Base-by-base conservation (phyloP, 2,888 invertebrate genomes). In the Pycnomerus fuliginosus region DNA sequence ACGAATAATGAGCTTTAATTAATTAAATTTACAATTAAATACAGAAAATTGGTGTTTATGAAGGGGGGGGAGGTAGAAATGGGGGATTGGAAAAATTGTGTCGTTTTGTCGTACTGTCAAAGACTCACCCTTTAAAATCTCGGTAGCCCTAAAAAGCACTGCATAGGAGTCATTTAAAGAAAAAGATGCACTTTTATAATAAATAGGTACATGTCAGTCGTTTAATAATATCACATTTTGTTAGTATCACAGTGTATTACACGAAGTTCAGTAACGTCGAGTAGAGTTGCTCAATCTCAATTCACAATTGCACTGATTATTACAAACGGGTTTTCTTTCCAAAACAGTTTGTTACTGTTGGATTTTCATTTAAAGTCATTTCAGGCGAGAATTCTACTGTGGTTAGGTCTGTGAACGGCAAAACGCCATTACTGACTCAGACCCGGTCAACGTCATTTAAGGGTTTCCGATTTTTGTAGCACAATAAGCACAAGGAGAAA, bases 191-290 rank as follows among this genome's bases (percentile, higher is more conserved):
- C 47, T 39, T 39, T 48, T 39, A 43, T 43, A 43, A 39, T n/a
- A n/a, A n/a, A n/a, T n/a, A n/a, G n/a, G 39, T 33, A 34, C 47
- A 48, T 48, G 38, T 48, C 47, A 48, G 47, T 48, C 43, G 35
- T 31, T 48, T 20, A 16, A 35, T 32, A 46, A 36, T 52, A 61
- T 64, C 64, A 64, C 63, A 64, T 64, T 57, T 58, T 61, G 55
- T 57, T 50, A 56, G 52, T 64, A 62, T 64, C 62, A 62, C 64
- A 64, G 64, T 56, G 43, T 56, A 51, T 52, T 52, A 48, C 40
- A 48, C 45, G 44, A 47, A 45, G 34, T 44, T 38, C 34, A 28
- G 38, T 25, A 24, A 34, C 34, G 27, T 31, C 23, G 16, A 29
- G n/a, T n/a, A n/a, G n/a, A n/a, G n/a, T n/a, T n/a, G n/a, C n/a